Percentiles rank a stretch among this genome's conserved stretches.
phyloP scores from a whole-genome alignment of 2,888 invertebrate species.

The Eristalis arbustorum region DNA sequence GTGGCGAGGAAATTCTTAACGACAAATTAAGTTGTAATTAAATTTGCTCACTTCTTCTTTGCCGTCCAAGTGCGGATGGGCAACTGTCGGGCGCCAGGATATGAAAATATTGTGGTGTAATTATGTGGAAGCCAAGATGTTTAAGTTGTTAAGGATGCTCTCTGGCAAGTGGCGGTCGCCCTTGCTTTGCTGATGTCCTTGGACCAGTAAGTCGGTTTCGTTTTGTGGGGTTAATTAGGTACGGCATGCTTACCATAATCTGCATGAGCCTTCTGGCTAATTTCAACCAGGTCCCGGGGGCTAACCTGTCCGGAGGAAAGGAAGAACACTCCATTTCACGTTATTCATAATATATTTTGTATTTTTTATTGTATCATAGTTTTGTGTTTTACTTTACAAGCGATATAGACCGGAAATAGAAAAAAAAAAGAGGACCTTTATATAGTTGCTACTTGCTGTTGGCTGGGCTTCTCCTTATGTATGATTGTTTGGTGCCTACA shows the following conservation, averaged over 20 bases:
- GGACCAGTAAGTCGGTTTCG: not conserved
- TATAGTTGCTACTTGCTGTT: constrained; percentile 2
- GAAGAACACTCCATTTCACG: not conserved
- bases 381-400: constrained; percentile 41
- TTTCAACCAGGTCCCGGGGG: not conserved
- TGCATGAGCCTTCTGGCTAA: not conserved
- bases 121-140: constrained; percentile 49
- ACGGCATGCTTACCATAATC: not conserved
- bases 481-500: constrained; percentile 20
- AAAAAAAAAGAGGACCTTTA: constrained; percentile 27
- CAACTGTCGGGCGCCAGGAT: constrained; percentile 5
- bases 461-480: constrained; percentile 7
- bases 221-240: not conserved
- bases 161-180: no score
- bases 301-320: not conserved
- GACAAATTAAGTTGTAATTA: constrained; percentile 60
- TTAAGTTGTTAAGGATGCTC: constrained; percentile 24
- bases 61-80: constrained; percentile 1
- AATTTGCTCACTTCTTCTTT: constrained; percentile 32
- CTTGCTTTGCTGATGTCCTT: not conserved
- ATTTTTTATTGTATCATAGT: constrained; percentile 37
- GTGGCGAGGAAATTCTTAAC: constrained; percentile 32
- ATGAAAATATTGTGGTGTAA: constrained; percentile 53
- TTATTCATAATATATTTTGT: constrained; percentile 33
- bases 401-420: constrained; percentile 53